phyloP scores from a whole-genome alignment of 2,888 invertebrate genomes.

The Cerastis rubricosa region DNA sequence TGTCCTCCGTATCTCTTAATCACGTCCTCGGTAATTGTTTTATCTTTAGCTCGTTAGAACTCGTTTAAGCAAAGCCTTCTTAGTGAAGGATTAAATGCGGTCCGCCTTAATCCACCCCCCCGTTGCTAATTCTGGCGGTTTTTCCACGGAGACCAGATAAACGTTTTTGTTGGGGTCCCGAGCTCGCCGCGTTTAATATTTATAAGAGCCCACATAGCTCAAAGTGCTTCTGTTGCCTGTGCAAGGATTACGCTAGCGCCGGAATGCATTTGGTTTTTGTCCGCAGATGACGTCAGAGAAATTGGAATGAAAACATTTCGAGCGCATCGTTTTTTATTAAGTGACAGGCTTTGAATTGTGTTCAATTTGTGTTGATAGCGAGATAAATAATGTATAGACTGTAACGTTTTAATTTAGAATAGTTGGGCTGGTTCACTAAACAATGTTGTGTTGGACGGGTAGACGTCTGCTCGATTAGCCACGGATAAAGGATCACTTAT shows the following conservation, averaged over 20 bases:
- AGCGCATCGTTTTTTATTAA: conserved; percentile 66
- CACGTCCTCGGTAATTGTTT: conserved; percentile 90
- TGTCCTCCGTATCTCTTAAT: conserved; percentile 90
- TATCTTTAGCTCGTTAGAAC: conserved; percentile 91
- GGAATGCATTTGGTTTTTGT: conserved; percentile 83
- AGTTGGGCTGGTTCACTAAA: conserved; percentile 75
- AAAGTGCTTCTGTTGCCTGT: conserved; percentile 82
- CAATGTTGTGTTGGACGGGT: conserved; percentile 73
- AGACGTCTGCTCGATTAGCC: conserved; percentile 80
- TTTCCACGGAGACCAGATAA: conserved; percentile 90
- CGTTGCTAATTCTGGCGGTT: conserved; percentile 90
- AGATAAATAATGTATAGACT: conserved; percentile 51
- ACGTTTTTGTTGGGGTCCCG: conserved; percentile 88
- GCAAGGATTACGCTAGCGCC: conserved; percentile 83
- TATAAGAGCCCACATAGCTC: conserved; percentile 86
- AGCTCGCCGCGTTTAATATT: conserved; percentile 86
- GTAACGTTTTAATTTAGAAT: conserved; percentile 66
- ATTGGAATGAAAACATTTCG: conserved; percentile 79
- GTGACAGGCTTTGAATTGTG: conserved; percentile 49
- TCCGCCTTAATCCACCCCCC: conserved; percentile 90
- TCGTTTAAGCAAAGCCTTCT: conserved; percentile 91
- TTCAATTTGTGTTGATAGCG: conserved; percentile 44
- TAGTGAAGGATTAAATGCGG: conserved; percentile 91
- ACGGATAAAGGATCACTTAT: conserved; percentile 82
- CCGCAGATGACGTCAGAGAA: conserved; percentile 77